A percentile compares a stretch with the other conserved stretches of the same genome.
phyloP scores from a whole-genome alignment of 2,797 vertebrate genomes.

The Perdix hodgsoniae region DNA sequence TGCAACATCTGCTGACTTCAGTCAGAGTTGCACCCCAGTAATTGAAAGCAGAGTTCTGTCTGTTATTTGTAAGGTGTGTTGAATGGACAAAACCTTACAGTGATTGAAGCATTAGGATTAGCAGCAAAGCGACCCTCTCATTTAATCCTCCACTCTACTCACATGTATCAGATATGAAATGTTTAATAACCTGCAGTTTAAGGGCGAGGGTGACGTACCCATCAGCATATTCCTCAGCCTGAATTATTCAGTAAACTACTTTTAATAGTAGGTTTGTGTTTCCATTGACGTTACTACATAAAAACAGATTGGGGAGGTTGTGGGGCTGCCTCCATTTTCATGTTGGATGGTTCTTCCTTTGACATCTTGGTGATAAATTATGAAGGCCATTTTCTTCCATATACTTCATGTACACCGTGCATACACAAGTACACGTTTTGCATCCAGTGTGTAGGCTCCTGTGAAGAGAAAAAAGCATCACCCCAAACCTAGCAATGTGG shows the following conservation, averaged over 20 bases:
- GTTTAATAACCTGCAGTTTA: conserved; percentile 55
- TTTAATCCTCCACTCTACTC: conserved; percentile 42
- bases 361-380: background rate
- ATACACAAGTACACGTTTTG: background rate
- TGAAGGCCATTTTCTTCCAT: background rate
- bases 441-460: background rate
- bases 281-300: conserved; percentile 19
- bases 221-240: conserved; percentile 15
- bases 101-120: conserved; percentile 57
- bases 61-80: conserved; percentile 62
- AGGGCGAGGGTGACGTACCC: conserved; percentile 33
- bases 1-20: conserved; percentile 69
- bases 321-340: conserved; percentile 13
- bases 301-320: conserved; percentile 23
- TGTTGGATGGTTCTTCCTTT: background rate
- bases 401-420: background rate
- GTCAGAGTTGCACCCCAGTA: conserved; percentile 65
- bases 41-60: conserved; percentile 66
- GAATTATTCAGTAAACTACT: conserved; percentile 44
- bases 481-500: background rate
- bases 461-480: background rate
- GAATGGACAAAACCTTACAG: conserved; percentile 35
- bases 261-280: conserved; percentile 40
- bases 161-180: background rate
- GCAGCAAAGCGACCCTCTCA: conserved; percentile 59